These are phyloP conservation scores for Onychomys torridus DNA, from an alignment of 2,797 vertebrate genomes.

Conservation along the genomic window DNA sequence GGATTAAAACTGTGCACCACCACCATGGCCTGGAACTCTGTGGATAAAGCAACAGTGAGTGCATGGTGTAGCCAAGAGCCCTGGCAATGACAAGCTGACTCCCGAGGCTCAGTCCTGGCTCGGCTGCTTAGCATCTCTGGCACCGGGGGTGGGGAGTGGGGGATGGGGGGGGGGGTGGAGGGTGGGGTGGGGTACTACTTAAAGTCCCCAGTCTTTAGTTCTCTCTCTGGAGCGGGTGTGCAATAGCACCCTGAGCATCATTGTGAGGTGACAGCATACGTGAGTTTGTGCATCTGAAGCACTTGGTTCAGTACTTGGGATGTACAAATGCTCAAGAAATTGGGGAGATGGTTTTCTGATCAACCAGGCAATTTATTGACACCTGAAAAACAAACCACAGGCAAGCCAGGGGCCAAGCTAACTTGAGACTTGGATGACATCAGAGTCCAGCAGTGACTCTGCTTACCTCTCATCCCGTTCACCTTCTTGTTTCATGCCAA, in stretches of 20 bases:
- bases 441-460: not conserved
- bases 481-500: not conserved
- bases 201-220: not conserved
- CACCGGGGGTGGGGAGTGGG: not conserved
- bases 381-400: not conserved
- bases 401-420: not conserved
- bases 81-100: not conserved
- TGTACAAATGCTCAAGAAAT: not conserved
- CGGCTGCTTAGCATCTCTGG: not conserved
- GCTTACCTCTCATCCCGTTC: not conserved
- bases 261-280: not conserved
- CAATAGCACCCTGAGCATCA: not conserved
- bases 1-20: not conserved
- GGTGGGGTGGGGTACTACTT: not conserved
- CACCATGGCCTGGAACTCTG: not conserved
- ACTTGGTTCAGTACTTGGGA: not conserved
- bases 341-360: not conserved
- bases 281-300: not conserved
- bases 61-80: not conserved
- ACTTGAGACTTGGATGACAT: not conserved
- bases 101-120: not conserved
- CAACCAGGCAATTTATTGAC: not conserved
- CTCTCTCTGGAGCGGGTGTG: not conserved
- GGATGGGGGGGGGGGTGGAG: no score
- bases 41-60: not conserved